Evolutionary conservation across 92 coral and sea anemone genomes (phyloP), one percentile per base, ranked within the genome.

Genomic region (Desmophyllum pertusum): DNA sequence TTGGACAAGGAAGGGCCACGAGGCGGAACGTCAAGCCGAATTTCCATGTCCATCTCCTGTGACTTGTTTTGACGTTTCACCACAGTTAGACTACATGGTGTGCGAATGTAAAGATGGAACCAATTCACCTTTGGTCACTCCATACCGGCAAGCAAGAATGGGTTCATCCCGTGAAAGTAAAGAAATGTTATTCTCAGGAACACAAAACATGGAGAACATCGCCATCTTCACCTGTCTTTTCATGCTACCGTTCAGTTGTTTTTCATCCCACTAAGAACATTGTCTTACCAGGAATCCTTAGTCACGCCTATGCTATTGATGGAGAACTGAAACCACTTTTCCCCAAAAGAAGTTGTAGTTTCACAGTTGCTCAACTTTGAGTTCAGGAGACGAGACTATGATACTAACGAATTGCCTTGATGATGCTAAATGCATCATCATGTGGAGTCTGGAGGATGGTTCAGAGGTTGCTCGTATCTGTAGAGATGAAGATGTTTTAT

Each of bases 371-470:
- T 80, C 84, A 31, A 38, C 80, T 45, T n/a, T n/a, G n/a, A n/a
- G n/a, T n/a, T 80, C 90, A n/a, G 46, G 52, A 13, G 86, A 86
- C 45, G 48, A 69, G 27, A 71, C 68, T 29, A 64, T 15, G 79
- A 41, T 86, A 31, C 30, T 63, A 23, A 45, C 90, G 14, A 4
- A 62, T 55, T 80, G 79, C 61, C 46, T 2, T 27, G 63, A 21
- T 13, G 27, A 64, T 43, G 57, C 52, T 6, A 77, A 78, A 29
- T 31, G 83, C 59, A 25, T 85, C 50, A 13, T n/a, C 17, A 30
- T 85, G 42, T 85, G 89, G 89, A 70, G 83, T 72, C 59, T 76
- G 40, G 19, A 52, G 25, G 51, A 63, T 65, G 88, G 88, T 46
- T 40, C 46, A 38, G 68, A 59, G 37, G 40, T 76, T 39, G 6